Evolutionary conservation across 1,140 invertebrate genomes (phyloP).

Genomic region (Spodoptera frugiperda): DNA sequence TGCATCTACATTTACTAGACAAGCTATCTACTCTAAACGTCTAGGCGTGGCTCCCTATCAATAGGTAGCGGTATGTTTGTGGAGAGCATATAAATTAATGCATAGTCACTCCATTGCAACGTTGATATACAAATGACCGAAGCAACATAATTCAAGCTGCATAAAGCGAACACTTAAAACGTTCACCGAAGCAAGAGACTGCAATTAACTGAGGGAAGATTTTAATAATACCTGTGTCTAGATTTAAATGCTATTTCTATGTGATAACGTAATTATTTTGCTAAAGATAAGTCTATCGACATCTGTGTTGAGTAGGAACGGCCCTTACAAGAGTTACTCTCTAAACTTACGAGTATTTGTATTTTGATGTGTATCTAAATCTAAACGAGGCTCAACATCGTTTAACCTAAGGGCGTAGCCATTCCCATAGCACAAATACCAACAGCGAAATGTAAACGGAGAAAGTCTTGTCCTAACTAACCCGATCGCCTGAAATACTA

Average conservation of each 20-base stretch:
- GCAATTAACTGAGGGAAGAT: constrained; percentile 21
- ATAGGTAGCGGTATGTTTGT: constrained; percentile 22
- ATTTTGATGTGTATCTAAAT: constrained; percentile 46
- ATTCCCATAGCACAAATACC: constrained; percentile 80
- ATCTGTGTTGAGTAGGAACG: neutral
- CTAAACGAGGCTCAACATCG: constrained; percentile 46
- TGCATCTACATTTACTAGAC: constrained; percentile 29
- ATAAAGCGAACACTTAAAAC: constrained; percentile 21
- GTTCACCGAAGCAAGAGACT: constrained; percentile 21
- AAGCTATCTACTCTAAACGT: constrained; percentile 35
- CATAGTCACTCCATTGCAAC: neutral
- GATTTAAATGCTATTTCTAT: constrained; percentile 11
- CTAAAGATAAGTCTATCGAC: neutral
- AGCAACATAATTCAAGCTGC: constrained; percentile 6
- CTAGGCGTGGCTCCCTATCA: neutral
- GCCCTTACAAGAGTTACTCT: constrained; percentile 1
- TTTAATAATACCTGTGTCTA: constrained; percentile 9
- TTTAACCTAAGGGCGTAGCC: constrained; percentile 67
- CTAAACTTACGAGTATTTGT: constrained; percentile 9
- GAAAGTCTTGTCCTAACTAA: constrained; percentile 77
- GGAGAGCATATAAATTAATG: neutral
- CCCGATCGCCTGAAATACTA: constrained; percentile 78
- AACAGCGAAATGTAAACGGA: constrained; percentile 78
- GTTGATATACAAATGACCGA: constrained; percentile 14
- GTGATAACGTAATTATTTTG: constrained; percentile 7